Evolutionary conservation across 2,113 vertebrate genomes (phyloP).

Genomic region (Cyanocitta stelleri): DNA sequence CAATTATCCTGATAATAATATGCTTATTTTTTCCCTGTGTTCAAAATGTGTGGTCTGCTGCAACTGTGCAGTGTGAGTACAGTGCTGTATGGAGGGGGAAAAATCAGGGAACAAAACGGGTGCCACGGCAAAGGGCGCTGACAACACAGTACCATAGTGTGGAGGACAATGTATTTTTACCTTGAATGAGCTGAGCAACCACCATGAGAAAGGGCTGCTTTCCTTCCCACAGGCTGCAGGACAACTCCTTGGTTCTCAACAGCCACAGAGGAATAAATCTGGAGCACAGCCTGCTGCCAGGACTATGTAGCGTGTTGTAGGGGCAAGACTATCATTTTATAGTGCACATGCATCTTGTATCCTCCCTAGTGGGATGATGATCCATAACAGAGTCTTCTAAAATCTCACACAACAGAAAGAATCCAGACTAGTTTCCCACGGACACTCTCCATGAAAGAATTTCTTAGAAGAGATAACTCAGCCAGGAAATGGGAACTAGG

Average conservation of each 20-base stretch:
- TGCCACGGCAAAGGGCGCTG: background rate
- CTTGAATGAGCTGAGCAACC: background rate
- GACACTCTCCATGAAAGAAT: conserved; percentile 9
- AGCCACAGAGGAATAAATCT: background rate
- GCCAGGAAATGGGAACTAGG: conserved; percentile 37
- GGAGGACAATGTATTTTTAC: background rate
- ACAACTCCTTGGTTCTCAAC: background rate
- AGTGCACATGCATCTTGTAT: background rate
- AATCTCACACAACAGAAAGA: conserved; percentile 37
- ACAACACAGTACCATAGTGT: background rate
- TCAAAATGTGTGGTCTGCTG: conserved; percentile 40
- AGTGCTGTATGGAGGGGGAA: background rate
- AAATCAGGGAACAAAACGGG: background rate
- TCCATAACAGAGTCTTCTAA: background rate
- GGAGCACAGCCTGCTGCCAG: background rate
- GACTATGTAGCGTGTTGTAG: background rate
- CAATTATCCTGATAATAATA: conserved; percentile 48
- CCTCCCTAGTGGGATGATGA: conserved; percentile 30
- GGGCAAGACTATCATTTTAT: background rate
- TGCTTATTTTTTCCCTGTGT: background rate
- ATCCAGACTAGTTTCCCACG: conserved; percentile 47
- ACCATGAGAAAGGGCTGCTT: background rate
- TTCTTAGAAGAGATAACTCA: conserved; percentile 42
- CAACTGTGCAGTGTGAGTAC: background rate
- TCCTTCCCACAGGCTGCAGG: conserved; percentile 14